Evolutionary conservation across 2,888 invertebrate species (phyloP).

Genomic region (Hydroisotoma schaefferi): DNA sequence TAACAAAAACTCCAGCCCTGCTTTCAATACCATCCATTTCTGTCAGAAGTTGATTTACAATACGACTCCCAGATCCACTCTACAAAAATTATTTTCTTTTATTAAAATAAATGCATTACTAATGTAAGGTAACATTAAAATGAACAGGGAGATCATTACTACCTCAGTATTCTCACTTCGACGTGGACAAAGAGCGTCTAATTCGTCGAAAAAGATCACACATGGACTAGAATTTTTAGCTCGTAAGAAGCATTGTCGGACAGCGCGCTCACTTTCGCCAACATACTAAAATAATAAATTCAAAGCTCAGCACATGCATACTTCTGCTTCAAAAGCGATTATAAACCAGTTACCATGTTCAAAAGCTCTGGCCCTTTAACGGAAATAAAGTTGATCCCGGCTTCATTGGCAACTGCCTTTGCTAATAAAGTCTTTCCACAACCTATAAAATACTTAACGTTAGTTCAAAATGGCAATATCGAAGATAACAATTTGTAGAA

Average conservation of each 20-base stretch:
- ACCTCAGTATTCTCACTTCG: conserved; percentile 71
- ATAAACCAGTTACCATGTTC: conserved; percentile 72
- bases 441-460: conserved; percentile 1
- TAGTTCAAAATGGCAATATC: neutral
- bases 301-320: neutral
- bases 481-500: neutral
- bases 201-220: conserved; percentile 97
- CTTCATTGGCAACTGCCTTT: conserved; percentile 97
- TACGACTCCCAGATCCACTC: conserved; percentile 72
- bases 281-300: conserved; percentile 67
- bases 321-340: neutral
- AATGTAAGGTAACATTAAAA: neutral
- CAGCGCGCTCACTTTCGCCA: conserved; percentile 96
- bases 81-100: conserved; percentile 50
- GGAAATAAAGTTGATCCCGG: conserved; percentile 96
- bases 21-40: conserved; percentile 98
- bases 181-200: conserved; percentile 91
- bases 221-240: conserved; percentile 95
- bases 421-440: conserved; percentile 82
- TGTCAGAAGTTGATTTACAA: conserved; percentile 94
- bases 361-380: conserved; percentile 97
- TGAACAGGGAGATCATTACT: neutral
- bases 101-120: neutral
- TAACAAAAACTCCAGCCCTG: conserved; percentile 85
- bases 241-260: conserved; percentile 90